Conservation (phyloP, 2,888 invertebrate genomes). For the Meghimatium bilineatum region DNA sequence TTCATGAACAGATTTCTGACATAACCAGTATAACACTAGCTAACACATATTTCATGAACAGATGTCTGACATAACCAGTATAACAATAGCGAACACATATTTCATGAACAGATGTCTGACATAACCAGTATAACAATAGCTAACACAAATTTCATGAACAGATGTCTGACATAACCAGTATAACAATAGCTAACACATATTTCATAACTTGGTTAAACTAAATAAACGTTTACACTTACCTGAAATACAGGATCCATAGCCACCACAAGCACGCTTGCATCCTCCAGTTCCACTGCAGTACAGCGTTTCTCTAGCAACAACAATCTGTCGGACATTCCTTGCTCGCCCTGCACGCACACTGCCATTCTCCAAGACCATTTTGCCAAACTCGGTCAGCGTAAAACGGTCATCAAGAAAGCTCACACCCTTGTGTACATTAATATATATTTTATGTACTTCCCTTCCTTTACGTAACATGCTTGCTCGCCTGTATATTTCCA, state of each 20-base stretch:
- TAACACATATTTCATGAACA: too few relatives aligned
- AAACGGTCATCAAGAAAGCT: conserved; percentile 71
- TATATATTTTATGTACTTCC: conserved; percentile 71
- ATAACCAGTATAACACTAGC: too few relatives aligned
- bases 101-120: too few relatives aligned
- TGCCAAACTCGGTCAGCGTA: conserved; percentile 69
- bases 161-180: too few relatives aligned
- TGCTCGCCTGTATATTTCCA: conserved; percentile 66
- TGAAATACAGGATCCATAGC: conserved; percentile 67
- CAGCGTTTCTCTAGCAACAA: conserved; percentile 70
- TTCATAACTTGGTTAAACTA: not conserved
- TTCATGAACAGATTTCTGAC: too few relatives aligned
- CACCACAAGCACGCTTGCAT: conserved; percentile 69
- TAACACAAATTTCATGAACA: too few relatives aligned
- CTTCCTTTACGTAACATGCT: conserved; percentile 70
- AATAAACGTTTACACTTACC: conserved; percentile 55
- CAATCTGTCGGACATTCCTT: conserved; percentile 70
- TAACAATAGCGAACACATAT: too few relatives aligned
- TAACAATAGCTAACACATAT: too few relatives aligned
- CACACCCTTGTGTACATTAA: conserved; percentile 68
- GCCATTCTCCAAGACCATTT: conserved; percentile 68
- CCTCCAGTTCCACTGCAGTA: conserved; percentile 70
- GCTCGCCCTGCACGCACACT: conserved; percentile 69
- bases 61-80: too few relatives aligned
- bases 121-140: too few relatives aligned